These are phyloP conservation scores for Pipra filicauda DNA, from an alignment of 2,113 vertebrate genomes.

Conservation along the genomic window DNA sequence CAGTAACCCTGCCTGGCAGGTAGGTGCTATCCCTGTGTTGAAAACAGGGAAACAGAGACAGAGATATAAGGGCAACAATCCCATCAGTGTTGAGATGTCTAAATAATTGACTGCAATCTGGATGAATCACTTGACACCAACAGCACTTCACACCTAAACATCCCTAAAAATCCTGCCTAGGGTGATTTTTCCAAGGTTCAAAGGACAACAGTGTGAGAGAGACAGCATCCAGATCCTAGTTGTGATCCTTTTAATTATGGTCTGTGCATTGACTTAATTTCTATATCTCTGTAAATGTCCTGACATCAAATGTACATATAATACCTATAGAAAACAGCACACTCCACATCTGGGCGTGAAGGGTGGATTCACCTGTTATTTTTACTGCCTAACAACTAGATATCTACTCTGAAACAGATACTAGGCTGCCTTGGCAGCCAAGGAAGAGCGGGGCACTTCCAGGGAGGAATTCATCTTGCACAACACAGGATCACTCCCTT, in stretches of 20 bases:
- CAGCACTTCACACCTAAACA: not conserved
- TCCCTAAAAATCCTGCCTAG: not conserved
- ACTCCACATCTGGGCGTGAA: not conserved
- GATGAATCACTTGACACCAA: not conserved
- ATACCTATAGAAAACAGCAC: rapidly evolving
- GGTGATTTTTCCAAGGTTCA: not conserved
- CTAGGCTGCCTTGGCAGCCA: not conserved
- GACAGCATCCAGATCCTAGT: not conserved
- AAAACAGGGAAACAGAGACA: not conserved
- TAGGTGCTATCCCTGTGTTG: not conserved
- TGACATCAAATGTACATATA: not conserved
- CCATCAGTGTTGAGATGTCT: not conserved
- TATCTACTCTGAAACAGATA: not conserved
- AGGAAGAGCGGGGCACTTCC: not conserved
- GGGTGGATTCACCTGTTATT: not conserved
- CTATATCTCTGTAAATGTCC: not conserved
- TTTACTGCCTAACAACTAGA: not conserved
- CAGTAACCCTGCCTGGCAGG: not conserved
- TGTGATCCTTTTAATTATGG: not conserved
- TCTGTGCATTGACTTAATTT: not conserved
- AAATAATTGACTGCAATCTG: not conserved
- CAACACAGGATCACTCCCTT: rapidly evolving
- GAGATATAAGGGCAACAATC: not conserved
- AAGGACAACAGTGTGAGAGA: not conserved
- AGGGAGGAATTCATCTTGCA: not conserved